phyloP scores from a whole-genome alignment of 1,140 invertebrate species.

The Trachymyrmex septentrionalis region DNA sequence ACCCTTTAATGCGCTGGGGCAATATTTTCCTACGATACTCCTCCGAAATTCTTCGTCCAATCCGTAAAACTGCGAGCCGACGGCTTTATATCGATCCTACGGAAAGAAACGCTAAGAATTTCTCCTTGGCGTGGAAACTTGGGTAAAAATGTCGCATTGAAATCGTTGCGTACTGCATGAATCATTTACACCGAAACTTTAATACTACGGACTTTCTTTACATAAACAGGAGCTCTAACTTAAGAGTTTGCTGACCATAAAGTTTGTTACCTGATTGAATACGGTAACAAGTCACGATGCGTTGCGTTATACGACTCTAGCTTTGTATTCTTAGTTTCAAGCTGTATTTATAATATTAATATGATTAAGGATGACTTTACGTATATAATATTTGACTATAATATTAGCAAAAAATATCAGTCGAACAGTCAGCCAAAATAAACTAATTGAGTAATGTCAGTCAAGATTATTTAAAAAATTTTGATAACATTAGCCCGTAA shows the following conservation, averaged over 20 bases:
- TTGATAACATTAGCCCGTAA: too few species aligned
- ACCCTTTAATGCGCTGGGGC: constrained; percentile 50
- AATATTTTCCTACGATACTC: constrained; percentile 54
- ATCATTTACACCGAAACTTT: constrained; percentile 41
- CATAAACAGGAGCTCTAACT: constrained; percentile 14
- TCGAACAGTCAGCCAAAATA: too few species aligned
- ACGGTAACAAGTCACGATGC: background rate
- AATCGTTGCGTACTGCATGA: constrained; percentile 18
- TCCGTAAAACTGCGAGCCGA: constrained; percentile 18
- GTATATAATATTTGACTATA: too few species aligned
- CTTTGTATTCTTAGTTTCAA: background rate
- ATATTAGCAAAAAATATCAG: too few species aligned
- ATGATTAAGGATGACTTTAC: background rate
- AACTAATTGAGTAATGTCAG: too few species aligned
- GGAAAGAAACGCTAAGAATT: constrained; percentile 33
- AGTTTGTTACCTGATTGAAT: constrained; percentile 9
- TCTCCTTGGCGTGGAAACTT: background rate
- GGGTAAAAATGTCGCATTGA: constrained; percentile 16
- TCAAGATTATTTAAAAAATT: too few species aligned
- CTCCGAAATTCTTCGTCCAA: constrained; percentile 38
- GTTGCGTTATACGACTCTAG: background rate
- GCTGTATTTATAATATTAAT: background rate
- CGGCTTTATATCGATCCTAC: constrained; percentile 49
- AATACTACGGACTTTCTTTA: constrained; percentile 6
- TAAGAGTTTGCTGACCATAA: background rate